Conservation (phyloP, 2,888 invertebrate genomes). For the Oscheius sp. region DNA sequence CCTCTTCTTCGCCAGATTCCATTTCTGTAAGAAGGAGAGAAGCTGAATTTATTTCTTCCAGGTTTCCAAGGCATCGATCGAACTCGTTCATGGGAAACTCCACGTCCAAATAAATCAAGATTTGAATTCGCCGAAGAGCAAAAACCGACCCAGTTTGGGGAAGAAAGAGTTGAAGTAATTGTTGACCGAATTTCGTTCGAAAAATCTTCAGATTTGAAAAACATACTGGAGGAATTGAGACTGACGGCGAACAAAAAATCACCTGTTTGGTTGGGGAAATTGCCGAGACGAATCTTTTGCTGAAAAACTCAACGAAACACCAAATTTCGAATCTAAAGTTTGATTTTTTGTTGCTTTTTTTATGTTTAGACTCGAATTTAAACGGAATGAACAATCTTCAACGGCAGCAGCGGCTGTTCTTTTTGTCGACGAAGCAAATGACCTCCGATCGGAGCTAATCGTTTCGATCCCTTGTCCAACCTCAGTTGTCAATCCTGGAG, state of each 20-base stretch:
- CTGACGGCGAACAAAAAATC: conserved; percentile 11
- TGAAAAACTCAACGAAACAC: conserved; percentile 30
- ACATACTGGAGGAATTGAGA: conserved; percentile 9
- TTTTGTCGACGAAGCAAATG: conserved; percentile 47
- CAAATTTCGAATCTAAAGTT: conserved; percentile 31
- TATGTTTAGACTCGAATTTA: conserved; percentile 45
- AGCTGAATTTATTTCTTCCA: no score
- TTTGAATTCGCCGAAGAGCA: no score
- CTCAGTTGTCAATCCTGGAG: background rate
- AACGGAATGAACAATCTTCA: conserved; percentile 43
- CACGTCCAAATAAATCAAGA: no score
- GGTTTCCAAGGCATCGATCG: no score
- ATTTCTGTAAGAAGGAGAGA: no score
- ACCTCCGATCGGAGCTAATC: conserved; percentile 41
- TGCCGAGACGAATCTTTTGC: conserved; percentile 29
- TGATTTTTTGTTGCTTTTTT: background rate
- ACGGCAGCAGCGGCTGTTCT: conserved; percentile 51
- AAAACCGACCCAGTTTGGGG: no score
- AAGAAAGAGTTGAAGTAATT: no score
- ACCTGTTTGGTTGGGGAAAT: conserved; percentile 52
- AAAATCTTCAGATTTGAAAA: conserved; percentile 9
- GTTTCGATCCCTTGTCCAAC: conserved; percentile 19
- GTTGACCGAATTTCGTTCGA: no score
- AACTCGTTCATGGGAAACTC: no score
- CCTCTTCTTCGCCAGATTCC: no score